These are phyloP conservation scores for Leptinotarsa defecta DNA, from an alignment of 1,140 invertebrate species.

Conservation along the genomic window DNA sequence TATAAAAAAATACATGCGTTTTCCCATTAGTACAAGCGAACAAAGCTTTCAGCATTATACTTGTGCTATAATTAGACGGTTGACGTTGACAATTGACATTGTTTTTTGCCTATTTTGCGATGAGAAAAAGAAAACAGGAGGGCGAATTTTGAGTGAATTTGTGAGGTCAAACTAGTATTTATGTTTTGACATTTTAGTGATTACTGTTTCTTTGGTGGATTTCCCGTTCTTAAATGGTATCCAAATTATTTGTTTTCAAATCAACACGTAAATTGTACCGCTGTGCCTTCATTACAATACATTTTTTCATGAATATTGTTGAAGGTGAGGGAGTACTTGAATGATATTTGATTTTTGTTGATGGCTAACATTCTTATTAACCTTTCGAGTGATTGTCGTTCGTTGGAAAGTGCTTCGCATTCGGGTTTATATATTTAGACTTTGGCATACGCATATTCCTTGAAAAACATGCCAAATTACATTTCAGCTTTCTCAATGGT, in stretches of 20 bases:
- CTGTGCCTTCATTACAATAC: conserved; percentile 49
- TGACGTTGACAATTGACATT: neutral
- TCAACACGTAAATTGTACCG: conserved; percentile 42
- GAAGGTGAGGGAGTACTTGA: conserved; percentile 48
- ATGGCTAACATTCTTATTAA: too few species aligned
- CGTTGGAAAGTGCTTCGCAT: too few species aligned
- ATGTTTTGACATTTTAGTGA: conserved; percentile 43
- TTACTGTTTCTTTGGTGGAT: conserved; percentile 40
- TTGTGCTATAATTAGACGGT: too few species aligned
- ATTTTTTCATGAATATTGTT: conserved; percentile 48
- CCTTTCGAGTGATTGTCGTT: too few species aligned
- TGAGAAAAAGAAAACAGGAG: conserved; percentile 10
- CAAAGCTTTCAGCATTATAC: too few species aligned
- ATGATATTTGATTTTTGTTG: conserved; percentile 3
- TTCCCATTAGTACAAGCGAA: too few species aligned
- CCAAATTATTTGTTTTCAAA: conserved; percentile 54
- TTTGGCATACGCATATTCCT: conserved; percentile 32
- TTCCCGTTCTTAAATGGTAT: conserved; percentile 51
- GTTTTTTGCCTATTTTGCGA: neutral
- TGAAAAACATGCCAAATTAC: conserved; percentile 33
- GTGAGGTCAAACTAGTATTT: conserved; percentile 34
- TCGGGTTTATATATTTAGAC: conserved; percentile 30
- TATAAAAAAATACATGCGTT: too few species aligned
- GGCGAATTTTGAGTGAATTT: neutral
- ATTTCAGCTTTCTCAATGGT: conserved; percentile 2